phyloP scores from a whole-genome alignment of 2,888 invertebrate genomes.

The Ashinkailepas kermadecensis region DNA sequence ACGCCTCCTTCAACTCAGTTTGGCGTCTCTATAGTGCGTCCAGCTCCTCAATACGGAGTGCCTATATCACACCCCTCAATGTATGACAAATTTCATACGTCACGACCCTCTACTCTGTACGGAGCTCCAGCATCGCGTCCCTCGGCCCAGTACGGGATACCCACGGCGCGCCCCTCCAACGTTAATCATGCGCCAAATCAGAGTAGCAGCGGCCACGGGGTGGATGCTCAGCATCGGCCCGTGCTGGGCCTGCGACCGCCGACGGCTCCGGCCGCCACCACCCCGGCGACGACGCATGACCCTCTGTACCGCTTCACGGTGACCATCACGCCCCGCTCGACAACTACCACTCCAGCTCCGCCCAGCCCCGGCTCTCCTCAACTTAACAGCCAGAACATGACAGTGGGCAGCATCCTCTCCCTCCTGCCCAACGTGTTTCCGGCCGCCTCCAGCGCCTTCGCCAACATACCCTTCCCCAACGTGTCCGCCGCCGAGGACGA shows the following conservation, averaged over 20 bases:
- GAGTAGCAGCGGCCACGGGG: too few species aligned
- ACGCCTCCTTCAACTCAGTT: too few species aligned
- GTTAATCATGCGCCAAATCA: too few species aligned
- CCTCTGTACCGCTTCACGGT: background rate
- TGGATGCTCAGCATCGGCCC: background rate
- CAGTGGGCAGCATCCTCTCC: conserved; percentile 7
- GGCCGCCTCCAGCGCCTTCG: background rate
- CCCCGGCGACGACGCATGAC: background rate
- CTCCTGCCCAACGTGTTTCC: conserved; percentile 14
- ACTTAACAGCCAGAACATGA: background rate
- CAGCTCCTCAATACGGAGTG: too few species aligned
- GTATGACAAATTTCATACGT: too few species aligned
- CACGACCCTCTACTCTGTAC: too few species aligned
- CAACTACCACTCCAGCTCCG: background rate
- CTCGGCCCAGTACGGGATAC: too few species aligned
- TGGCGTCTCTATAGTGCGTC: too few species aligned
- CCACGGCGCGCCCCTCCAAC: too few species aligned
- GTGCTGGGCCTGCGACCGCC: background rate
- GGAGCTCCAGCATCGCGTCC: too few species aligned
- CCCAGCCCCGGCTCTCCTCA: background rate
- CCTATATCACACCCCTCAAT: too few species aligned
- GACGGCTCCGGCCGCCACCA: background rate
- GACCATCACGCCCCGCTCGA: background rate
- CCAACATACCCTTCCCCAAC: background rate
- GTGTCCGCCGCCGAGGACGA: background rate